Percentiles rank a stretch among this genome's conserved stretches.
These are phyloP conservation scores for Thinocorus orbignyianus DNA, from an alignment of 2,113 vertebrate species.

Conservation along the genomic window DNA sequence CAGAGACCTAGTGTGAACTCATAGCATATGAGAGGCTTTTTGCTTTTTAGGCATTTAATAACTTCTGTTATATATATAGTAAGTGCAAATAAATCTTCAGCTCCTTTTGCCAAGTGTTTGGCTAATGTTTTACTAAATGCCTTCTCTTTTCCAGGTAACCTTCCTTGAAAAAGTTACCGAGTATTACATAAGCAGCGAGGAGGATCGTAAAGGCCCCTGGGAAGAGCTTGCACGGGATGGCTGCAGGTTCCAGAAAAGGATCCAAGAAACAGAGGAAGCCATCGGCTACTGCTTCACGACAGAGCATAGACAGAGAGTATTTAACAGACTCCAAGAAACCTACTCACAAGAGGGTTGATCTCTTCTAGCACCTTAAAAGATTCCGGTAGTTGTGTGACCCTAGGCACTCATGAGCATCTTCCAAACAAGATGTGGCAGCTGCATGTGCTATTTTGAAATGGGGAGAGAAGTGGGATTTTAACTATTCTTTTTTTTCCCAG, in stretches of 20 bases:
- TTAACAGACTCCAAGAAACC: slow-evolving; percentile 58
- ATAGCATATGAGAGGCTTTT: background rate
- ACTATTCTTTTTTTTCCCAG: background rate
- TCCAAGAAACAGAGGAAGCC: slow-evolving; percentile 87
- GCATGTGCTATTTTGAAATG: background rate
- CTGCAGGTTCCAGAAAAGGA: slow-evolving; percentile 88
- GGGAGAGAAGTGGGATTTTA: background rate
- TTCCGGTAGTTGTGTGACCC: background rate
- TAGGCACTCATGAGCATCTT: background rate
- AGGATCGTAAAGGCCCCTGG: slow-evolving; percentile 92
- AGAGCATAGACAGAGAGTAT: slow-evolving; percentile 78
- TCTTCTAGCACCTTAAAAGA: slow-evolving; percentile 20
- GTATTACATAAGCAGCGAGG: slow-evolving; percentile 86
- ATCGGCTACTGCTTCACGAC: slow-evolving; percentile 85
- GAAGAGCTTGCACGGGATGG: slow-evolving; percentile 92
- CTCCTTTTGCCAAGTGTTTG: background rate
- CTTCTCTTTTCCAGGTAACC: slow-evolving; percentile 79
- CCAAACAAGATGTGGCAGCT: slow-evolving; percentile 60
- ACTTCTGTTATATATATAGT: fast-evolving
- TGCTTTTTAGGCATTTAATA: background rate
- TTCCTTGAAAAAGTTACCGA: slow-evolving; percentile 89
- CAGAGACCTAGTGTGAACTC: background rate
- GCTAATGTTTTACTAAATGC: background rate
- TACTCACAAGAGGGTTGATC: background rate
- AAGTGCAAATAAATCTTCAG: background rate